Base-by-base conservation (phyloP, 2,113 vertebrate species). In the Andinoacara biseriatus region DNA sequence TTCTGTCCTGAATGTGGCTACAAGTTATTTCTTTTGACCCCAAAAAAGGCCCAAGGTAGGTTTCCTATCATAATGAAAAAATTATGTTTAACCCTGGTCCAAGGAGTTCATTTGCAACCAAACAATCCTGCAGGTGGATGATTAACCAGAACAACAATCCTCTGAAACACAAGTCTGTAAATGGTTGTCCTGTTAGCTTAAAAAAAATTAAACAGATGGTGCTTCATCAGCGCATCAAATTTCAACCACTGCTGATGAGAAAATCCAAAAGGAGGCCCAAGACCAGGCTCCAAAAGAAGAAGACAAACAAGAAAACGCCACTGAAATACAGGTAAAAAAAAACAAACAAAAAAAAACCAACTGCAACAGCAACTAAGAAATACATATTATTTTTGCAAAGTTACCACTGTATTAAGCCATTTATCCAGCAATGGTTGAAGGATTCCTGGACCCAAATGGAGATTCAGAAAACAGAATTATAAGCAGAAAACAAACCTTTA, bases 271-370 rank as follows among this genome's bases (percentile, higher is more conserved):
- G 10, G 18, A 82, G 59, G 57, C 22, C 35, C 33, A 76, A 76
- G 29, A 65, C 17, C 49, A 67, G 22, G 18, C 31, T 63, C 1
- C 8, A 43, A 52, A 77, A 78, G 63, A 63, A 4, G 56, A 67
- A 52, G n/a, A 76, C 13, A 10, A 67, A 10, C 31, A 74, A 59
- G 75, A 61, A 76, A 72, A 61, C 0, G 8, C 20, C 7, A 9
- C 24, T 49, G 20, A 57, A 62, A 75, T 26, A 82, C 58, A 88
- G 83, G 83, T 88, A 38, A 83, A 54, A 33, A 38, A 83, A 54
- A 33, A 7, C 33, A 33, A 33, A 33, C 33, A 33, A 31, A 31
- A 31, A 3, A 31, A 31, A 31, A 31, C 29, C 5, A 31, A 31
- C 31, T 5, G 1, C 5, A 31, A 31, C 26, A 31, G 6, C n/a